These are phyloP conservation scores for Drosophila limbata DNA, from an alignment of 2,888 invertebrate genomes.

Conservation along the genomic window DNA sequence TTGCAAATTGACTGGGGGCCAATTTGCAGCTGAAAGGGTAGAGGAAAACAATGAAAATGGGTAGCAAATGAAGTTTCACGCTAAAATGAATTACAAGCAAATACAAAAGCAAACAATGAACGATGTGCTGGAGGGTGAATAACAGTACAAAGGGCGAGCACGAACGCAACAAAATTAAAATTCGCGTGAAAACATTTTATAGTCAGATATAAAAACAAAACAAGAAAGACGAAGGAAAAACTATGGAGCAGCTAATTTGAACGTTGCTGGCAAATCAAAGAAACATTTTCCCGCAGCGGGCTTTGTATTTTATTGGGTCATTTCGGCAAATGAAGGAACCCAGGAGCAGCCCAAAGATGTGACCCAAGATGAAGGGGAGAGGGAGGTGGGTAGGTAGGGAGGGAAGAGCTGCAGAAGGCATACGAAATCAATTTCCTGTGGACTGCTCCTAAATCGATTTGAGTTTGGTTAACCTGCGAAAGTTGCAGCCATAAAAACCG, in stretches of 20 bases:
- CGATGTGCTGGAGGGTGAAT: constrained; percentile 46
- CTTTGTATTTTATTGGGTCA: constrained; percentile 63
- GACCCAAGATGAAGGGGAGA: neutral
- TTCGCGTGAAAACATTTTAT: constrained; percentile 69
- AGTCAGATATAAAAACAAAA: constrained; percentile 66
- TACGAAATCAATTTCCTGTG: constrained; percentile 75
- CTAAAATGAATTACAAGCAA: constrained; percentile 75
- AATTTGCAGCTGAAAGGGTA: constrained; percentile 23
- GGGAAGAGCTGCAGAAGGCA: constrained; percentile 39
- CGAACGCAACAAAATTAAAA: constrained; percentile 64
- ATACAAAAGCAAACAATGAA: constrained; percentile 64
- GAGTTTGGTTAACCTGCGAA: constrained; percentile 81
- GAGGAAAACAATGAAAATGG: constrained; percentile 15
- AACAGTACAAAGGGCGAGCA: neutral
- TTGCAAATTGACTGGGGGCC: constrained; percentile 45
- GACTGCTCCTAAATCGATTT: constrained; percentile 73
- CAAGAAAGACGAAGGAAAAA: constrained; percentile 40
- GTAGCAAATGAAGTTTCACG: constrained; percentile 64
- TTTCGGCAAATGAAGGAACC: constrained; percentile 26
- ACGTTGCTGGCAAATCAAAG: constrained; percentile 71
- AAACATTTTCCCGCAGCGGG: constrained; percentile 63
- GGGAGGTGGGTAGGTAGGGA: neutral
- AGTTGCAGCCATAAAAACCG: constrained; percentile 61
- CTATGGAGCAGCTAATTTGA: constrained; percentile 74
- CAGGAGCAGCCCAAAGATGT: neutral